phyloP scores from a whole-genome alignment of 1,140 invertebrate species.

The Bombyx mori region ASM3026992v2 NC_085121.1:5600501-5601000 shows the following conservation, averaged over 20 bases:
- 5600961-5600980: background rate
- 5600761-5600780: slow-evolving; percentile 91
- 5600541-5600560: slow-evolving; percentile 71
- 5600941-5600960: background rate
- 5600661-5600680: background rate
- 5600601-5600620: slow-evolving; percentile 90
- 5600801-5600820: slow-evolving; percentile 98
- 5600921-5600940: slow-evolving; percentile 86
- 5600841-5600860: slow-evolving; percentile 94
- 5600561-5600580: slow-evolving; percentile 80
- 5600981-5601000: slow-evolving; percentile 1
- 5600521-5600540: slow-evolving; percentile 73
- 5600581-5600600: slow-evolving; percentile 89
- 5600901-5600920: slow-evolving; percentile 96
- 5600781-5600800: slow-evolving; percentile 90
- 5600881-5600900: slow-evolving; percentile 90
- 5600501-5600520: slow-evolving; percentile 65
- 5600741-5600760: slow-evolving; percentile 95
- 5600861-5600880: slow-evolving; percentile 94
- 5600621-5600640: slow-evolving; percentile 16
- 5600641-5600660: too few species aligned
- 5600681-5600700: slow-evolving; percentile 88
- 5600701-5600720: slow-evolving; percentile 89
- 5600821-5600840: slow-evolving; percentile 93
- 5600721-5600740: slow-evolving; percentile 91